phyloP scores from a whole-genome alignment of 2,113 vertebrate genomes.

The Emydura subglobosa region DNA sequence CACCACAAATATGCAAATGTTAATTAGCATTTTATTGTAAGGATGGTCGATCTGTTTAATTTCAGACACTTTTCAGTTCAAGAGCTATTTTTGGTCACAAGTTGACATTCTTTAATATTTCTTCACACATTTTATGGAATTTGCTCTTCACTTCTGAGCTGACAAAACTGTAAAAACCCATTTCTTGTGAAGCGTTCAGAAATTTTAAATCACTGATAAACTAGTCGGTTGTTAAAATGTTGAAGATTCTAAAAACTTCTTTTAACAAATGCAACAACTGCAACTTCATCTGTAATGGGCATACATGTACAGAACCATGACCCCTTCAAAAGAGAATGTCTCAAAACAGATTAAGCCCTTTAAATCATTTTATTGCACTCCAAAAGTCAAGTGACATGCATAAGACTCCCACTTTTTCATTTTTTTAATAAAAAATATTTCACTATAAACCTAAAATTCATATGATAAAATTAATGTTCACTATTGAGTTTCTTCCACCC shows the following conservation, averaged over 20 bases:
- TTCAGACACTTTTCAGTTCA: neutral
- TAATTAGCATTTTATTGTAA: neutral
- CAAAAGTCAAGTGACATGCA: neutral
- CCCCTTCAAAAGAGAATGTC: neutral
- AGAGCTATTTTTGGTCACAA: neutral
- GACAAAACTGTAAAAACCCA: neutral
- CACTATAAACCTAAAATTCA: neutral
- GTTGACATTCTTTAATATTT: neutral
- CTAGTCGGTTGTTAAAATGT: neutral
- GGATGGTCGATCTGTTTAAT: neutral
- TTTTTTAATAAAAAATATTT: conserved; percentile 16
- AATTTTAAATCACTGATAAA: neutral
- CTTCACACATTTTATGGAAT: neutral
- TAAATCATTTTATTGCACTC: neutral
- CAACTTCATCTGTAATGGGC: neutral
- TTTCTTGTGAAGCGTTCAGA: neutral
- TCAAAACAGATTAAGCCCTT: conserved; percentile 1
- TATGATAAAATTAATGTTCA: neutral
- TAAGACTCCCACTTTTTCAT: neutral
- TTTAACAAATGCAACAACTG: neutral
- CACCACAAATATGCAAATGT: neutral
- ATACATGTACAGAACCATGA: neutral
- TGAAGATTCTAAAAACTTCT: neutral
- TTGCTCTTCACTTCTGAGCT: neutral
- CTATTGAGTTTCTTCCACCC: neutral